Base-by-base conservation (phyloP, 2,888 invertebrate genomes). In the Hydropsyche betteni region DNA sequence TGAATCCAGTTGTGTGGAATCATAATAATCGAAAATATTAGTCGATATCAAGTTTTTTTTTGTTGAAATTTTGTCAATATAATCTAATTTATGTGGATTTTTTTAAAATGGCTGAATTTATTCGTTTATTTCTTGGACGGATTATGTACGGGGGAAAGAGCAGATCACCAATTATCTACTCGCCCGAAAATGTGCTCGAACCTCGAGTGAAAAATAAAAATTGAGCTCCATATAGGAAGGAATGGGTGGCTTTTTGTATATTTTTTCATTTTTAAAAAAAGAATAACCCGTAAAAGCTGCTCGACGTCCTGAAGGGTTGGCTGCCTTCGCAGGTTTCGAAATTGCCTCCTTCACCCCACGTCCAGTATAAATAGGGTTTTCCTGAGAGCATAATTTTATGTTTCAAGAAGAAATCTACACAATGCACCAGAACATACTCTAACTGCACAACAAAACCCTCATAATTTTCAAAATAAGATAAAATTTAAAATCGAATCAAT, bases 371-470 rank as follows among this genome's bases (percentile, higher is more conserved):
- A 70, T 70, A 70, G 70, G 70, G 70, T 70, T 69, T 75, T 69
- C 55, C 58, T 52, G 75, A 77, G 77, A 77, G 77, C 38, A 75
- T 75, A 77, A 77, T 77, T 77, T 58, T 61, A 38, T 50, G 58
- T 73, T 73, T 70, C 70, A 53, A 70, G 53, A 69, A 69, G 69
- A 70, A 70, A 53, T 70, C 53, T 52, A 53, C 53, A 70, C 70
- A 70, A 70, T 70, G 52, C 33, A 24, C 53, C 10, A 16, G 50
- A 51, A 69, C 55, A n/a, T 55, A 16, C 24, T 4, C 6, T 55
- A 7, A 6, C 55, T 2, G 12, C n/a, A 55, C 44, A 44, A 44
- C 3, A 44, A 44, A 44, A 44, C 44, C 44, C 44, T 4, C 44
- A 44, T 44, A 44, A 44, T 44, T 44, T 2, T 44, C 10, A 4